phyloP scores from a whole-genome alignment of 2,888 invertebrate genomes.

The Epistrophe grossulariae region DNA sequence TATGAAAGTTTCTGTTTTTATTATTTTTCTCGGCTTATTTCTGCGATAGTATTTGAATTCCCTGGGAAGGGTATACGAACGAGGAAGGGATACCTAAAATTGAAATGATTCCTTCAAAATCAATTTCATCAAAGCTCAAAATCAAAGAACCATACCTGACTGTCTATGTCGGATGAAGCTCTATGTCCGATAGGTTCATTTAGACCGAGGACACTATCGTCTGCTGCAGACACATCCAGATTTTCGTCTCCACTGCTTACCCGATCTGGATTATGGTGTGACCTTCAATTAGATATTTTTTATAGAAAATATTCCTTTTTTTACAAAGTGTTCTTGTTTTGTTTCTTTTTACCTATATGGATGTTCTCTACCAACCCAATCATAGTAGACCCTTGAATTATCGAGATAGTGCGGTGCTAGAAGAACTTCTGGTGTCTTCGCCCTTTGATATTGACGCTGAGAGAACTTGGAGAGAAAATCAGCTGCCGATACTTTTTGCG shows the following conservation, averaged over 20 bases:
- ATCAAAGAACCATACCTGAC: constrained; percentile 85
- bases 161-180: constrained; percentile 89
- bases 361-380: constrained; percentile 83
- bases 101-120: neutral
- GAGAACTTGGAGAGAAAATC: constrained; percentile 70
- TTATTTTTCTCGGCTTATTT: constrained; percentile 85
- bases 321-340: neutral
- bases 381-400: constrained; percentile 83
- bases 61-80: constrained; percentile 93
- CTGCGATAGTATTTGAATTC: constrained; percentile 93
- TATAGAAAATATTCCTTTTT: neutral
- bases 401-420: constrained; percentile 89
- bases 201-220: constrained; percentile 77
- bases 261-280: constrained; percentile 56
- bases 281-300: constrained; percentile 15
- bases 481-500: constrained; percentile 44
- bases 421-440: constrained; percentile 91
- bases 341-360: constrained; percentile 57
- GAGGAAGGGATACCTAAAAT: constrained; percentile 89
- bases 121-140: neutral
- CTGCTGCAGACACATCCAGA: constrained; percentile 77
- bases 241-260: constrained; percentile 78
- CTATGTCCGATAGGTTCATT: constrained; percentile 75
- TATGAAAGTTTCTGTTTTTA: constrained; percentile 88
- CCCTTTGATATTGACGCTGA: constrained; percentile 84